Conservation (phyloP, 1,140 invertebrate genomes). For the Sarcophaga bullata region DNA sequence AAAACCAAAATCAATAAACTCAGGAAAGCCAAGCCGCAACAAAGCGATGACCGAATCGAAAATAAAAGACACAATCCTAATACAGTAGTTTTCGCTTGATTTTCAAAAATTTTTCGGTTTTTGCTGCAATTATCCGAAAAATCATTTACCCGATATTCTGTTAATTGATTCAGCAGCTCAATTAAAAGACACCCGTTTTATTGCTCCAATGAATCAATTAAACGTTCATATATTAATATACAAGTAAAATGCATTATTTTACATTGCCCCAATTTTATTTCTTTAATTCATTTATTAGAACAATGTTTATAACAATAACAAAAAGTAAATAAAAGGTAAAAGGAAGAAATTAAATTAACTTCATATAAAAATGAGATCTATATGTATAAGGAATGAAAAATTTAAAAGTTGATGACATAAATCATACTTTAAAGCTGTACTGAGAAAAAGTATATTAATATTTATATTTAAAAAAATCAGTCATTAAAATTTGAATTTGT, state of each 20-base stretch:
- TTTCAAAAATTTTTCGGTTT: neutral
- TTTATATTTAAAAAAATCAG: neutral
- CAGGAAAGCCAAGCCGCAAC: no score
- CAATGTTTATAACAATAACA: neutral
- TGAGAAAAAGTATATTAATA: neutral
- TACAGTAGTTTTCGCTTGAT: neutral
- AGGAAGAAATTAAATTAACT: neutral
- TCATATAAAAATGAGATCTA: constrained; percentile 9
- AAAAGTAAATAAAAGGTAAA: constrained; percentile 14
- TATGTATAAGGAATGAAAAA: constrained; percentile 8
- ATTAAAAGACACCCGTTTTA: neutral
- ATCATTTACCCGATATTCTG: neutral
- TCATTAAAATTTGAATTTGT: constrained; percentile 3
- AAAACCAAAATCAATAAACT: no score
- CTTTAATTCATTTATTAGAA: neutral
- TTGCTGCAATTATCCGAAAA: neutral
- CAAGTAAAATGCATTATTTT: neutral
- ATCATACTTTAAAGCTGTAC: neutral
- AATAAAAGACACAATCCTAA: no score
- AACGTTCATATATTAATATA: constrained; percentile 1
- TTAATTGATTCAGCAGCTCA: neutral
- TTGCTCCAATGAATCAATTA: no score
- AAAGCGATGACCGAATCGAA: no score
- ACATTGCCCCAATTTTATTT: no score
- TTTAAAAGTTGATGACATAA: neutral